Conservation (phyloP, 2,797 vertebrate species). For the Sardinella longiceps region DNA sequence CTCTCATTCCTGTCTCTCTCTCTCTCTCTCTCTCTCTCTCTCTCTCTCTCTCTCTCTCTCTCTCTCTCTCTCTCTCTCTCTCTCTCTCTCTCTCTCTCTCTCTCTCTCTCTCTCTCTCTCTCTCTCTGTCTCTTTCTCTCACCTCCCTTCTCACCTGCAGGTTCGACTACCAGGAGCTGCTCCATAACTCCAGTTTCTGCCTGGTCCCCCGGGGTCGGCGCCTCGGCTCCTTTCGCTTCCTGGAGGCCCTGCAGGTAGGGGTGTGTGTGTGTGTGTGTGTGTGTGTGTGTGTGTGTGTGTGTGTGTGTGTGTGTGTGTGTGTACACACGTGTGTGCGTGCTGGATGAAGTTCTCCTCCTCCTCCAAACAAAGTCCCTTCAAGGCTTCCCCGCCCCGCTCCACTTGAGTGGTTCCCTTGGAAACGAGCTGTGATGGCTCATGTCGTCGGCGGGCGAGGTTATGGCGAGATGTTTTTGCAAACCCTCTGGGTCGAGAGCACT, state of each 20-base stretch:
- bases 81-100: neutral
- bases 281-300: neutral
- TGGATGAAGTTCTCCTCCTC: neutral
- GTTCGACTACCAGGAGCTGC: slow-evolving; percentile 82
- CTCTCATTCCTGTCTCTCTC: neutral
- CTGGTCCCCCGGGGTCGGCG: slow-evolving; percentile 79
- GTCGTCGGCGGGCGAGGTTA: slow-evolving; percentile 26
- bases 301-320: neutral
- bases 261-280: neutral
- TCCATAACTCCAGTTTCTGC: slow-evolving; percentile 82
- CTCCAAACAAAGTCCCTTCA: slow-evolving; percentile 19
- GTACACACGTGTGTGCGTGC: neutral
- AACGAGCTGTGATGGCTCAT: slow-evolving; percentile 31
- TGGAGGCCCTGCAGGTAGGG: slow-evolving; percentile 80
- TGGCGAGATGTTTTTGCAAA: slow-evolving; percentile 29
- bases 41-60: slow-evolving; percentile 29
- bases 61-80: neutral
- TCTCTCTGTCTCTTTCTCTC: slow-evolving; percentile 11
- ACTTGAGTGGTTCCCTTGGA: slow-evolving; percentile 51
- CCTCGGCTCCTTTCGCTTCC: slow-evolving; percentile 81
- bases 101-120: neutral
- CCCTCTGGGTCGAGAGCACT: slow-evolving; percentile 45
- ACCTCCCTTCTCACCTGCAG: slow-evolving; percentile 55
- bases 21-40: neutral
- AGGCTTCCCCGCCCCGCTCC: slow-evolving; percentile 24